Percentiles rank a stretch among this genome's conserved stretches.
These are phyloP conservation scores for Campoletis sonorensis DNA, from an alignment of 1,140 invertebrate genomes.

Conservation along the genomic window DNA sequence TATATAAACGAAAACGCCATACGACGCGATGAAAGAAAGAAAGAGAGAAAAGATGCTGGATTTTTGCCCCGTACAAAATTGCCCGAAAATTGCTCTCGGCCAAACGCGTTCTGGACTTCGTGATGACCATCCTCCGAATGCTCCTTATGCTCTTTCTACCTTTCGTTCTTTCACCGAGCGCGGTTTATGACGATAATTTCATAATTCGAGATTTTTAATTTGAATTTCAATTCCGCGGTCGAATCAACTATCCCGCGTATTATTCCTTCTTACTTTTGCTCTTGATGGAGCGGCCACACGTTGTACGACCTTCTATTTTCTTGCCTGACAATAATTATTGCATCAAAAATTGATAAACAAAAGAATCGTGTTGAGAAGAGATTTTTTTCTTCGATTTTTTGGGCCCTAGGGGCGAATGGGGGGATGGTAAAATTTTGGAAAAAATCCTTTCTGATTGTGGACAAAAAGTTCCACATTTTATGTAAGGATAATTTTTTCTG, in stretches of 20 bases:
- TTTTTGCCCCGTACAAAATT: conserved; percentile 63
- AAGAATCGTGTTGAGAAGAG: too few relatives aligned
- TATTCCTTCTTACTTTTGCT: conserved; percentile 5
- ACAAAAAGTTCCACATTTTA: too few relatives aligned
- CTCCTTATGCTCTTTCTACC: conserved; percentile 13
- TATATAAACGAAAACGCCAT: conserved; percentile 7
- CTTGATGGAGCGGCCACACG: background rate
- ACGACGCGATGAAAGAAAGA: conserved; percentile 10
- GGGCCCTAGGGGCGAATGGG: too few relatives aligned
- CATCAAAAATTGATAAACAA: too few relatives aligned
- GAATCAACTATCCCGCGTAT: conserved; percentile 11
- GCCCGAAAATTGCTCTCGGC: conserved; percentile 67
- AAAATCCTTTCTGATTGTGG: too few relatives aligned
- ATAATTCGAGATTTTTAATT: conserved; percentile 74
- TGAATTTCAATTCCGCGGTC: conserved; percentile 70
- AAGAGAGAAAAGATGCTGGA: conserved; percentile 18
- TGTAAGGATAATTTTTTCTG: too few relatives aligned
- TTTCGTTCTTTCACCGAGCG: conserved; percentile 28
- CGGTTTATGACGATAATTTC: conserved; percentile 62
- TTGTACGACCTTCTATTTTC: background rate
- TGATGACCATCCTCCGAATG: background rate
- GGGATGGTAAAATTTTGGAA: too few relatives aligned
- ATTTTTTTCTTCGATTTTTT: too few relatives aligned
- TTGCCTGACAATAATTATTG: too few relatives aligned
- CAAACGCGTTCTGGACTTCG: conserved; percentile 4